Conservation (phyloP, 1,140 invertebrate species). For the Aphelenchoides avenae region DNA sequence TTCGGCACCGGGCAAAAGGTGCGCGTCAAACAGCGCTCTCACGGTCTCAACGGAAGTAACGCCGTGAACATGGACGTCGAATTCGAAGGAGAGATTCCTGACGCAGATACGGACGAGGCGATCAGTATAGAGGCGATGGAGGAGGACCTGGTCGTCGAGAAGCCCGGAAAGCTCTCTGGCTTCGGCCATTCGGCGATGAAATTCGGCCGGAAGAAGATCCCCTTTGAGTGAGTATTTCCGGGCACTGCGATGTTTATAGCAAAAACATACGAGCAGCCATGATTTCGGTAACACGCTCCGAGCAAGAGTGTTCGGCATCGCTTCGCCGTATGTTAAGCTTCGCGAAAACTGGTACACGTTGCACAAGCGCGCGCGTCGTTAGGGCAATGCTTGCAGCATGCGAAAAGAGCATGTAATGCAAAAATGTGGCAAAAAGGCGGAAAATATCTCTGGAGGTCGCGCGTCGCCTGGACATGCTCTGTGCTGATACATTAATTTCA, state of each 20-base stretch:
- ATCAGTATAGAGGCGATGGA: conserved; percentile 25
- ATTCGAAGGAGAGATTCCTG: conserved; percentile 35
- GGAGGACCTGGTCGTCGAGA: conserved; percentile 28
- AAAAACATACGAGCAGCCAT: too few species aligned
- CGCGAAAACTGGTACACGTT: too few species aligned
- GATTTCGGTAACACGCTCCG: too few species aligned
- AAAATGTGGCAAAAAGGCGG: too few species aligned
- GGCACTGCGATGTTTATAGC: too few species aligned
- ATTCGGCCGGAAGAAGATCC: conserved; percentile 26
- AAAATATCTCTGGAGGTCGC: conserved; percentile 20
- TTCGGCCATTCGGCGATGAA: conserved; percentile 34
- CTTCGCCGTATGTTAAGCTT: too few species aligned
- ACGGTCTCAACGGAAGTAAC: conserved; percentile 4
- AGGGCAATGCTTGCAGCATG: too few species aligned
- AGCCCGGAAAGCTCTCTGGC: conserved; percentile 26
- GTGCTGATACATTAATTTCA: neutral
- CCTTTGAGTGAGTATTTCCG: conserved; percentile 22
- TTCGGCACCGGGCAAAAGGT: conserved; percentile 27
- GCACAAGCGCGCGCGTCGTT: too few species aligned
- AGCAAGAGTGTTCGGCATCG: too few species aligned
- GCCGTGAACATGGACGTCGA: conserved; percentile 34
- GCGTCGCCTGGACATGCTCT: neutral
- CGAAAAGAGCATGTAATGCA: too few species aligned
- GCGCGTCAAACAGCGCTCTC: conserved; percentile 27
- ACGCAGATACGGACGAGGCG: conserved; percentile 15